A percentile compares a stretch with the other conserved stretches of the same genome.
phyloP scores from a whole-genome alignment of 1,140 invertebrate genomes.

The Leptestheria dahalacensis region DNA sequence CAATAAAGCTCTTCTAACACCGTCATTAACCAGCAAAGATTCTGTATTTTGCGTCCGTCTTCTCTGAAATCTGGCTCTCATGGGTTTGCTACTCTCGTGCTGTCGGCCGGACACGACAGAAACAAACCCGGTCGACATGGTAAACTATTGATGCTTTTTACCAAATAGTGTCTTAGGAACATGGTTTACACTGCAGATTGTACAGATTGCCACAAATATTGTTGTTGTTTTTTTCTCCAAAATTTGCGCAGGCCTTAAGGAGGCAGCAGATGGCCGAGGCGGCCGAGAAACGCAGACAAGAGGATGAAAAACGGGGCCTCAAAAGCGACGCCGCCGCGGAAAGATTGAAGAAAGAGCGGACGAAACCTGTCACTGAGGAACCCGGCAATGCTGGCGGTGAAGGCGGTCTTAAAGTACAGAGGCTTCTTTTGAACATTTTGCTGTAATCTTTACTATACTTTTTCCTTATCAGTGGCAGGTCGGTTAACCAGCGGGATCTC shows the following conservation, averaged over 20 bases:
- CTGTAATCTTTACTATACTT: neutral
- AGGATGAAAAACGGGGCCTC: slow-evolving; percentile 6
- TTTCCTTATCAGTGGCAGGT: slow-evolving; percentile 7
- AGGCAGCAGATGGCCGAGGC: slow-evolving; percentile 8
- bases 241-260: slow-evolving; percentile 6
- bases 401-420: neutral
- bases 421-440: neutral
- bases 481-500: neutral
- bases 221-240: neutral
- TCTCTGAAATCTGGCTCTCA: too few relatives aligned
- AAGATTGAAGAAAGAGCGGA: neutral
- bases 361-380: neutral
- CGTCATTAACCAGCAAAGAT: too few relatives aligned
- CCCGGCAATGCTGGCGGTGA: neutral
- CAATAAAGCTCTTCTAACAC: too few relatives aligned
- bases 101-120: too few relatives aligned
- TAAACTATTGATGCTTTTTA: too few relatives aligned
- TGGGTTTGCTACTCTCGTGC: too few relatives aligned
- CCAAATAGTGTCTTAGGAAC: too few relatives aligned
- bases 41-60: too few relatives aligned
- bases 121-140: too few relatives aligned
- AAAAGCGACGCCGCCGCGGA: neutral
- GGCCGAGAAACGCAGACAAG: slow-evolving; percentile 5
- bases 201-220: too few relatives aligned
- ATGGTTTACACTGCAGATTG: too few relatives aligned